Base-by-base conservation (phyloP, 2,113 vertebrate genomes). In the Microcebus tavaratra region DNA sequence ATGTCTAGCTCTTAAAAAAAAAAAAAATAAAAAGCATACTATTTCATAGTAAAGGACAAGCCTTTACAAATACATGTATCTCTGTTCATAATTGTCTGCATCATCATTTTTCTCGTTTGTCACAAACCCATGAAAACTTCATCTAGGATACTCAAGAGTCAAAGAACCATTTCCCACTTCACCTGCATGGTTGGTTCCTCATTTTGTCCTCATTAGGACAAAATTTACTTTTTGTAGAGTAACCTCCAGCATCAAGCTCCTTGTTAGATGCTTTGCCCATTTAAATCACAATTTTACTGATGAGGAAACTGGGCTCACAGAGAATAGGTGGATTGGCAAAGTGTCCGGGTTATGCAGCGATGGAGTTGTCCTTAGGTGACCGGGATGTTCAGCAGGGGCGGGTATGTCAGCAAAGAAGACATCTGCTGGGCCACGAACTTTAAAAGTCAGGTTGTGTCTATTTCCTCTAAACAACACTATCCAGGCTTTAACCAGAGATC, bases 1-100 rank as follows among this genome's bases (percentile, higher is more conserved):
- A 75, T 70, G 80, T 94, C 91, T 53, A 73, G 14, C 7, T 96
- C 75, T 88, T 55, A 72, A 79, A 21, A 95, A 31, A 79, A 21
- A 95, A 31, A 76, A 94, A 81, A 65, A 21, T 61, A 57, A 45
- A 45, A 94, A 63, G n/a, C 13, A 9, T 34, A n/a, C 57, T 78
- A 45, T 57, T 17, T 53, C 55, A 13, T 45, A 61, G 36, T 18
- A 80, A 67, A 83, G 3, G 25, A 17, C 34, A 65, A 50, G 8
- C 17, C 75, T 76, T 65, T 45, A 53, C 11, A 63, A 65, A 90
- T 12, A 31, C 1, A 68, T 2, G 9, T 6, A 36, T 53, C 29
- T 53, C 36, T 34, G 18, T 59, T 78, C 85, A 50, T 27, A 63
- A 27, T 15, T 55, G 27, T 3, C 59, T 50, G 34, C 4, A 45